Percentiles rank a stretch among this genome's conserved stretches.
phyloP scores from a whole-genome alignment of 2,113 vertebrate genomes.

The Rhea americana region DNA sequence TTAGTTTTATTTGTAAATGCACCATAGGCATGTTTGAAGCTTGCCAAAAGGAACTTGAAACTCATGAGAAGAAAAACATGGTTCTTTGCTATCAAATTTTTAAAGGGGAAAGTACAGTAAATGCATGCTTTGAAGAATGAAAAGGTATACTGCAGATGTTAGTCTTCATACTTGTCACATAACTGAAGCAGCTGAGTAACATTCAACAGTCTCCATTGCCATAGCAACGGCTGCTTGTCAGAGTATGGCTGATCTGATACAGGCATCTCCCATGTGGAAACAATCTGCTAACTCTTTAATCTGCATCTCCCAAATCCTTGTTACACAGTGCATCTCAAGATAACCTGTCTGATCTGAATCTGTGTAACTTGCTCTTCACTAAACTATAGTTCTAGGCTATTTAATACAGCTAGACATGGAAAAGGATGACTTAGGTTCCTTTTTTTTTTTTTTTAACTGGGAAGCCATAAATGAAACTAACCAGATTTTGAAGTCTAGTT shows the following conservation, averaged over 20 bases:
- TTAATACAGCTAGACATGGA: neutral
- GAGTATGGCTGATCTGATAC: neutral
- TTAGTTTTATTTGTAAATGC: neutral
- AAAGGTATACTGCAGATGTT: neutral
- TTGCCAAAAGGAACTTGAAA: neutral
- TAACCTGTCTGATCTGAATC: neutral
- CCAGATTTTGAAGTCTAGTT: neutral
- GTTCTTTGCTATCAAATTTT: neutral
- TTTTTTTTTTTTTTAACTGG: neutral
- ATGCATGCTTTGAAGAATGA: neutral
- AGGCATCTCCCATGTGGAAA: neutral
- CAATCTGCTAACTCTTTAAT: neutral
- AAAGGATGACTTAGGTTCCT: neutral
- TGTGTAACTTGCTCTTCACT: neutral
- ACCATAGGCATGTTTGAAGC: neutral
- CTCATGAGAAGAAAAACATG: neutral
- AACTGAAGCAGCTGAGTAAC: neutral
- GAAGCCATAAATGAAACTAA: neutral
- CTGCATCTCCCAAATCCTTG: neutral
- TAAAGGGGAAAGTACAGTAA: neutral
- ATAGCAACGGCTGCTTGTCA: conserved; percentile 55
- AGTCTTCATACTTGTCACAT: neutral
- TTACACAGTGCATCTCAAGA: neutral
- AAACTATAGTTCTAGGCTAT: neutral
- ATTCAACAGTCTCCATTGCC: neutral